phyloP scores from a whole-genome alignment of 2,888 invertebrate genomes.

The Euclidia mi region DNA sequence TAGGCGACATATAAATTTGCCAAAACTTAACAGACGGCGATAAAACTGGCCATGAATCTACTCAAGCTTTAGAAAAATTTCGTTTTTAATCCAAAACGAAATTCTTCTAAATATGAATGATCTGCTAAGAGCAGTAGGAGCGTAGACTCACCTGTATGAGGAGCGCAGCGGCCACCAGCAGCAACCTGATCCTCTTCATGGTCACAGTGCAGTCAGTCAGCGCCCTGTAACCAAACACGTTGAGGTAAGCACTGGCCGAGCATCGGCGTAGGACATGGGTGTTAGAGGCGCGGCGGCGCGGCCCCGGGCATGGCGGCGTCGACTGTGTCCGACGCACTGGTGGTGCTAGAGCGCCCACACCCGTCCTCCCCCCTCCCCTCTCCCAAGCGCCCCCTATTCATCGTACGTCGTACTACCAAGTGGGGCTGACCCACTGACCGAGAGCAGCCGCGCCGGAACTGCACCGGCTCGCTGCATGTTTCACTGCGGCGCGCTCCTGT shows the following conservation, averaged over 20 bases:
- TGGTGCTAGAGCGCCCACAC: slow-evolving; percentile 22
- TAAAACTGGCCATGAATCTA: too few relatives aligned
- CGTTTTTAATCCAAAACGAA: too few relatives aligned
- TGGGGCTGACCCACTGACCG: slow-evolving; percentile 88
- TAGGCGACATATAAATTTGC: too few relatives aligned
- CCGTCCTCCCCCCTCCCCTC: slow-evolving; percentile 15
- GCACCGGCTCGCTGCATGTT: slow-evolving; percentile 82
- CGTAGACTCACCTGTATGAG: slow-evolving; percentile 80
- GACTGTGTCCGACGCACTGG: slow-evolving; percentile 55
- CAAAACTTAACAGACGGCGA: too few relatives aligned
- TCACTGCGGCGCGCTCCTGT: slow-evolving; percentile 75
- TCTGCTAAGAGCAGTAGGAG: not conserved
- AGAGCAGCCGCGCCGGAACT: slow-evolving; percentile 83
- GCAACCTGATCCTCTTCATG: slow-evolving; percentile 88
- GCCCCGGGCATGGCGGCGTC: slow-evolving; percentile 69
- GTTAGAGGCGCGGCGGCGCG: slow-evolving; percentile 70
- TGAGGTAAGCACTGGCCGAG: slow-evolving; percentile 73
- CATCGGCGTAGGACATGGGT: slow-evolving; percentile 66
- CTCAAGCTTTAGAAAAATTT: too few relatives aligned
- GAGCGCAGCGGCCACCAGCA: slow-evolving; percentile 85
- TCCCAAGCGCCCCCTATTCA: slow-evolving; percentile 31
- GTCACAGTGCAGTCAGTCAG: slow-evolving; percentile 81
- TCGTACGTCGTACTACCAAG: too few relatives aligned
- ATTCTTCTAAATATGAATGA: too few relatives aligned
- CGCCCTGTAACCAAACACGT: slow-evolving; percentile 86